A percentile compares a stretch with the other conserved stretches of the same genome.
phyloP scores from a whole-genome alignment of 2,888 invertebrate genomes.

The Drosophila vallismaia region DNA sequence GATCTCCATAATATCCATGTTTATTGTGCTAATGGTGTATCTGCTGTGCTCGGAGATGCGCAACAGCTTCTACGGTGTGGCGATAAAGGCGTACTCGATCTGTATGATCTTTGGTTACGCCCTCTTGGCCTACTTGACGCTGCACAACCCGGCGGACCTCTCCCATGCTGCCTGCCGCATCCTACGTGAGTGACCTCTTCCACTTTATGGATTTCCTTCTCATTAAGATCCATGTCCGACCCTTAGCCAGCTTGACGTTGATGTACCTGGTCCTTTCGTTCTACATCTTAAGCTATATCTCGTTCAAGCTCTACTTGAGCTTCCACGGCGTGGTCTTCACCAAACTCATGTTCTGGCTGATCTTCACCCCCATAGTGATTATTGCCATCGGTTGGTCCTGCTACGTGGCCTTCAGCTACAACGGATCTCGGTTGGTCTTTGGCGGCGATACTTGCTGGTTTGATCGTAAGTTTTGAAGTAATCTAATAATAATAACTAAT shows the following conservation, averaged over 20 bases:
- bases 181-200: conserved; percentile 63
- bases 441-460: conserved; percentile 87
- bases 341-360: conserved; percentile 79
- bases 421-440: conserved; percentile 84
- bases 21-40: conserved; percentile 73
- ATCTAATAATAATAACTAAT: not conserved
- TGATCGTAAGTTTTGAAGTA: conserved; percentile 83
- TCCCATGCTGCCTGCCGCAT: conserved; percentile 66
- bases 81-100: conserved; percentile 74
- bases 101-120: conserved; percentile 79
- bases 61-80: conserved; percentile 80
- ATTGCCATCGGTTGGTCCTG: conserved; percentile 75
- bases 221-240: not conserved
- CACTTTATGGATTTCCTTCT: too few relatives aligned
- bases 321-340: conserved; percentile 78
- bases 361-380: conserved; percentile 74
- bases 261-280: conserved; percentile 76
- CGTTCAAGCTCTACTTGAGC: conserved; percentile 78
- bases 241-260: conserved; percentile 66
- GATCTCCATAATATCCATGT: conserved; percentile 79
- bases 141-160: conserved; percentile 74
- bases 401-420: conserved; percentile 67
- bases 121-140: conserved; percentile 71
- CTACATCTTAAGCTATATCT: conserved; percentile 75
- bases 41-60: conserved; percentile 76